Evolutionary conservation across 2,888 invertebrate species (phyloP), one percentile per base, ranked within the genome.

Genomic region (Galerucella pusilla): DNA sequence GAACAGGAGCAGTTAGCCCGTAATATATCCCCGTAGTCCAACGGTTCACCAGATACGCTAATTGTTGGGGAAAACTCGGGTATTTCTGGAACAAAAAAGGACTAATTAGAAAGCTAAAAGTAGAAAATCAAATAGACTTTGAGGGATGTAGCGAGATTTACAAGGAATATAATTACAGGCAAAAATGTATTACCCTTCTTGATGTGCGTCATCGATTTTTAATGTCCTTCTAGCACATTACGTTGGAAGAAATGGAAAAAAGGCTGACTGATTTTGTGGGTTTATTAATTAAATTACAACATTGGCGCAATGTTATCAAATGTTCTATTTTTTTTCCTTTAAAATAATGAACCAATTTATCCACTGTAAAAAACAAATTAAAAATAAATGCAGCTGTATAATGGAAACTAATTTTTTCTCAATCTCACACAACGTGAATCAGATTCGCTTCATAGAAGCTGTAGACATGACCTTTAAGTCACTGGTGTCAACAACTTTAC

Each of bases 1-100:
- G 92, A 91, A 6, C 94, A 92, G n/a, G 93, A 92, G 87, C 96
- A 96, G 88, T 95, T 96, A 67, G 94, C 95, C 73, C 90, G 89
- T 76, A 96, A 88, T 49, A 90, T 88, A 86, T 95, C 95, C 1
- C 94, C 94, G 0, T 93, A 91, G 85, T 93, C 92, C 86, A 95
- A 93, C 68, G 92, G 92, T 72, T 93, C 92, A 76, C 92, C 91
- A 81, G 94, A 93, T n/a, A 94, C 91, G 81, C 90, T 90, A 81
- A 95, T 90, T 77, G 90, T 88, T 25, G 95, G 95, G 35, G 91
- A 90, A 74, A 89, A 88, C 68, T 90, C 89, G n/a, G 95, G 95
- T 78, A 93, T 87, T 79, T 93, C 95, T 95, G 91, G 85, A 92
- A 88, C 46, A 76, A 70, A 76, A 73, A 42, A 65, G 52, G 45